Base-by-base conservation (phyloP, 1,140 invertebrate species). In the Delia radicum region DNA sequence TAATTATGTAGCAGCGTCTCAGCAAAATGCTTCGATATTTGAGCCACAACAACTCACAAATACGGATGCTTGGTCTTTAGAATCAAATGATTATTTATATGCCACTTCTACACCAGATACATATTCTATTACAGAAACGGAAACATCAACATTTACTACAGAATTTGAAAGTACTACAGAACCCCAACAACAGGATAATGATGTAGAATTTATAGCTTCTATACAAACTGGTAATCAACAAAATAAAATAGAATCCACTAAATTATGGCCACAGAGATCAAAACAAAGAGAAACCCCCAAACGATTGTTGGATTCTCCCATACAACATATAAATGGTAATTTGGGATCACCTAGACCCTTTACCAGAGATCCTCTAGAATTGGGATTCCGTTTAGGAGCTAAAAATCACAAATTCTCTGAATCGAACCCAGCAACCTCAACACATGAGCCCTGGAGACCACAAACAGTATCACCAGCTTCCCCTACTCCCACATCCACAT, bases 401-500 rank as follows among this genome's bases (percentile, higher is more conserved):
- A 28, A 10, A 18, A 63, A 48, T 28, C 27, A 72, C 4, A 46
- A 42, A 46, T 21, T 62, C 10, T 27, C 26, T 31, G 62, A 65
- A 21, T 2, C 18, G 1, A n/a, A 27, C 8, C 29, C 42, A 46
- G 15, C 29, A 13, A 76, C 73, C 63, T 42, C 73, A 13, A n/a
- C 29, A 2, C 37, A 76, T 10, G 0, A 24, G 2, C n/a, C 8
- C n/a, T 55, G 48, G 48, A 55, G 24, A 24, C 48, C 48, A 8
- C 48, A 55, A 55, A 55, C n/a, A 10, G n/a, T 31, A 84, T 27
- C 85, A 29, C 77, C 79, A 33, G 55, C 81, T 76, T 65, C 79
- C 75, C 80, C 81, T 0, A 83, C 79, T 61, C 82, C 82, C 21
- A 85, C 88, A 1, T 84, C 87, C 26, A 81, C 82, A 0, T 85